These are phyloP conservation scores for Lepidochrysops patricia DNA, from an alignment of 2,888 invertebrate genomes.

Conservation along the genomic window DNA sequence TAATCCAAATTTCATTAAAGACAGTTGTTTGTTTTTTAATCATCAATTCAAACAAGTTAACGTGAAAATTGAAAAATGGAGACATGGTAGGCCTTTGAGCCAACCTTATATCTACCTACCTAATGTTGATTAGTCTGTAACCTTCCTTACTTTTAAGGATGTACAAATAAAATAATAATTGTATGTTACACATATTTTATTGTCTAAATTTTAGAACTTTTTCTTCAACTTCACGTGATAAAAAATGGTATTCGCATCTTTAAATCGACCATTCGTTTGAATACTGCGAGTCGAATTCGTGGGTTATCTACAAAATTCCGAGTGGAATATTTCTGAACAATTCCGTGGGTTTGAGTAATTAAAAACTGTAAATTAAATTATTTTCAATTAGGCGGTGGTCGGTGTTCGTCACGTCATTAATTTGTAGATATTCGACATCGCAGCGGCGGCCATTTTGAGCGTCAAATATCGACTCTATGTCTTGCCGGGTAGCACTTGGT, in stretches of 20 bases:
- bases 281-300: neutral
- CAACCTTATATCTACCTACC: too few species aligned
- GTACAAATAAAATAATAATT: too few species aligned
- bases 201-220: too few species aligned
- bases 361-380: slow-evolving; percentile 11
- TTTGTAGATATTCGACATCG: slow-evolving; percentile 45
- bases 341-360: neutral
- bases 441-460: slow-evolving; percentile 30
- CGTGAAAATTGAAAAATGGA: too few species aligned
- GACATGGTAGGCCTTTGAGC: too few species aligned
- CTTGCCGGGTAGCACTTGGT: slow-evolving; percentile 30
- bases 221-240: neutral
- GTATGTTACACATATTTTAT: too few species aligned
- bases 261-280: neutral
- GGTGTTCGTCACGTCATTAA: slow-evolving; percentile 48
- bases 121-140: too few species aligned
- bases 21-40: too few species aligned
- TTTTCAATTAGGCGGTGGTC: slow-evolving; percentile 28
- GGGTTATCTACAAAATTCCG: neutral
- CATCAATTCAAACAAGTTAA: too few species aligned
- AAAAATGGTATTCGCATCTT: neutral
- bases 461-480: slow-evolving; percentile 26
- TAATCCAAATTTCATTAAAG: neutral
- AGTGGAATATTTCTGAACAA: neutral
- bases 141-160: too few species aligned